Conservation (phyloP, 2,888 invertebrate genomes). For the Thera britannica region DNA sequence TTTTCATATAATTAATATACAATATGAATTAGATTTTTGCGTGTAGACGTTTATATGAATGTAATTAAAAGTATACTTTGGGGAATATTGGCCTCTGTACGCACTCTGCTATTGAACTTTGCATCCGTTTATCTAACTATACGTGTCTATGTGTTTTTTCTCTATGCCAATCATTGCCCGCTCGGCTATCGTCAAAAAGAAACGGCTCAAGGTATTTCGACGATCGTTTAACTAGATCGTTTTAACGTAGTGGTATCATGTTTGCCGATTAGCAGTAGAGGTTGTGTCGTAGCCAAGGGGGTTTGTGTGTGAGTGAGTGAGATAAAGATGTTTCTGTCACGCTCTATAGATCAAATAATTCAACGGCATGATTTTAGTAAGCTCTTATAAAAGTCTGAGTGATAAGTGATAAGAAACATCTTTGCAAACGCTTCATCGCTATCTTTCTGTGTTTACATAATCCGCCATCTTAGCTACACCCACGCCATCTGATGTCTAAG, state of each 20-base stretch:
- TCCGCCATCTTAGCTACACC: conserved; percentile 53
- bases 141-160: conserved; percentile 89
- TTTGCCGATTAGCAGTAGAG: conserved; percentile 78
- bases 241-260: conserved; percentile 71
- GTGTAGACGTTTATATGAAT: too few relatives aligned
- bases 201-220: conserved; percentile 81
- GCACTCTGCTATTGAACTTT: conserved; percentile 45
- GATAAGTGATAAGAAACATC: conserved; percentile 56
- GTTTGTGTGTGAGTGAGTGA: conserved; percentile 75
- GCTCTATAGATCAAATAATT: background rate
- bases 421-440: conserved; percentile 60
- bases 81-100: conserved; percentile 13
- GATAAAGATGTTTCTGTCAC: conserved; percentile 63
- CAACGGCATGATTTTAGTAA: too few relatives aligned
- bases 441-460: conserved; percentile 47
- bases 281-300: conserved; percentile 85
- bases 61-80: too few relatives aligned
- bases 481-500: conserved; percentile 54
- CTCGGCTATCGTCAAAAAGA: conserved; percentile 86
- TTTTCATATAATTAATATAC: too few relatives aligned
- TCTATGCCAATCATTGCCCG: conserved; percentile 88
- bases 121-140: conserved; percentile 86
- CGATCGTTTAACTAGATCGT: conserved; percentile 45
- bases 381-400: too few relatives aligned
- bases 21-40: too few relatives aligned